Evolutionary conservation across 2,888 invertebrate genomes (phyloP), one percentile per base, ranked within the genome.

Genomic region (Cetonia aurata): DNA sequence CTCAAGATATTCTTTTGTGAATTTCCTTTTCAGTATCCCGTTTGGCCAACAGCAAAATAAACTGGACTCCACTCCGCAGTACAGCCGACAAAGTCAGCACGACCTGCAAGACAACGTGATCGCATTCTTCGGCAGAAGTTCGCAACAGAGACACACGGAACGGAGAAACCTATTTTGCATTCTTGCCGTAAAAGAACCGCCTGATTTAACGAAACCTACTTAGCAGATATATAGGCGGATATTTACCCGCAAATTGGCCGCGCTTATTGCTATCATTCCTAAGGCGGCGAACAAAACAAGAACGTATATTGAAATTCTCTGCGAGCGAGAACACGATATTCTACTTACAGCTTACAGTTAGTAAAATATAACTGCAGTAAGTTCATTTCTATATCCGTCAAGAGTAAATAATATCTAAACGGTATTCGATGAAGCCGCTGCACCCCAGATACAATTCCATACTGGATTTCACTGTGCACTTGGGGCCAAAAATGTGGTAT

Each of bases 121-220:
- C 59, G 59, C 59, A 59, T 59, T 59, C 59, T 59, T 59, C 59
- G 44, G 25, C 44, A 59, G 25, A 59, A 59, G 59, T 44, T 59
- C 59, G 44, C 44, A n/a, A n/a, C 44, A 44, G 12, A 59, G 59
- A 44, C 19, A 59, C 44, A 19, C 59, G 25, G 25, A 15, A 44
- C 44, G 19, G 44, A 19, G 59, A 59, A 44, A 59, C 59, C 44
- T 59, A 59, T 44, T 59, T 59, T 59, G 59, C 59, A 59, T 59
- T 59, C 59, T 25, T 44, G 25, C 44, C 44, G n/a, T 44, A 59
- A 59, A 25, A 59, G 59, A 44, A 19, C 59, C 59, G 44, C 25
- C 59, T 59, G 59, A 44, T 59, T 59, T 59, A 59, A n/a, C 25
- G 25, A 59, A 44, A 12, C 44, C 44, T 44, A 44, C 59, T 59